A percentile compares a stretch with the other conserved stretches of the same genome.
Evolutionary conservation across 1,140 invertebrate genomes (phyloP).

Genomic region (Habropoda laboriosa): DNA sequence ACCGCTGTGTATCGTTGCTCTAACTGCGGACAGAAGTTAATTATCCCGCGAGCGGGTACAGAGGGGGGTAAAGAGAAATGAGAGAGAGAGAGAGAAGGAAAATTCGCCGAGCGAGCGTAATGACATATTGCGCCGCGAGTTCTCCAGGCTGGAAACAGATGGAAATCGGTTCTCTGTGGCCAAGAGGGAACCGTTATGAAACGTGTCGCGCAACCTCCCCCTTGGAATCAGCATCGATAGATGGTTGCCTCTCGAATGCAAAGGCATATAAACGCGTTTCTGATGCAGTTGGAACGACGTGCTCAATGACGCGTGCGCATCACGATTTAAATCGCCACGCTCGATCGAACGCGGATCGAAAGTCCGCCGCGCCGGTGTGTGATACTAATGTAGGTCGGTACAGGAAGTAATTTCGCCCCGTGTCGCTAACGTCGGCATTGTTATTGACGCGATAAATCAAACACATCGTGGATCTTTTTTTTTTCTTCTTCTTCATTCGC

Average conservation of each 20-base stretch:
- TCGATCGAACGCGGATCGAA: constrained; percentile 38
- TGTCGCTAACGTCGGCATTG: not conserved
- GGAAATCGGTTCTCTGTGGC: constrained; percentile 18
- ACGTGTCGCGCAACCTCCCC: constrained; percentile 33
- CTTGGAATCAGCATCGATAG: constrained; percentile 7
- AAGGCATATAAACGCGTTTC: constrained; percentile 19
- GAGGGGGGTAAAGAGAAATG: too few species aligned
- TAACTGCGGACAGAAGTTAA: constrained; percentile 1
- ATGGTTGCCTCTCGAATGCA: not conserved
- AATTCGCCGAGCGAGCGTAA: not conserved
- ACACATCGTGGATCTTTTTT: constrained; percentile 75
- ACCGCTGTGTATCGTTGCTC: not conserved
- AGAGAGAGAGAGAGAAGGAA: not conserved
- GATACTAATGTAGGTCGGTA: constrained; percentile 19
- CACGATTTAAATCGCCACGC: constrained; percentile 50
- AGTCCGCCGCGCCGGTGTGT: not conserved
- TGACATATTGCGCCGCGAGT: constrained; percentile 14
- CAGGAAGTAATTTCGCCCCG: constrained; percentile 33
- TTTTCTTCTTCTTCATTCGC: constrained; percentile 83
- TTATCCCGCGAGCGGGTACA: not conserved
- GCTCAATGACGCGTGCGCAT: constrained; percentile 54
- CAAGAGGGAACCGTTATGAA: constrained; percentile 23
- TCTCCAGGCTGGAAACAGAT: not conserved
- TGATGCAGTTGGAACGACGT: constrained; percentile 30
- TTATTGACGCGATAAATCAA: constrained; percentile 26